phyloP scores from a whole-genome alignment of 2,113 vertebrate species.

The Acrocephalus kingi region DNA sequence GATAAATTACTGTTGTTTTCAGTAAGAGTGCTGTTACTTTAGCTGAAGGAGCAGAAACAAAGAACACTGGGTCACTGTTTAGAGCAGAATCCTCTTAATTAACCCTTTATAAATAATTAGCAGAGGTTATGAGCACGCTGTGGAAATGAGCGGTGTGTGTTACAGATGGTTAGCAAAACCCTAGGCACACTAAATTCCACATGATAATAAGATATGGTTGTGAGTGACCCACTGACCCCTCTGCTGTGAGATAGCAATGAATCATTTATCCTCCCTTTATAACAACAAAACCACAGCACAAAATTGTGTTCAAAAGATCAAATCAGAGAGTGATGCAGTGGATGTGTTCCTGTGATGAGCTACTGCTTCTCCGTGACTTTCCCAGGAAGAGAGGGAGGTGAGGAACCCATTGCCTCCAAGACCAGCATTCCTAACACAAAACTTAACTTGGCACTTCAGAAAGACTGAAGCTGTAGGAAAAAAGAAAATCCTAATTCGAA shows the following conservation, averaged over 20 bases:
- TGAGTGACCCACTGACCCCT: background rate
- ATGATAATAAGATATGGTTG: conserved; percentile 13
- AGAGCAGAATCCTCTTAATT: conserved; percentile 47
- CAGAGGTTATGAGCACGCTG: background rate
- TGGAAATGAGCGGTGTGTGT: background rate
- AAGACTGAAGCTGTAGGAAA: background rate
- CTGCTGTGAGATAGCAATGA: background rate
- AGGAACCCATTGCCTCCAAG: background rate
- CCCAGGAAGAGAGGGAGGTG: background rate
- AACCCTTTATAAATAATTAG: conserved; percentile 63
- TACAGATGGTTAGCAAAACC: conserved; percentile 4
- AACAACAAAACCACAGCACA: background rate
- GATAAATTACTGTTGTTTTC: conserved; percentile 16
- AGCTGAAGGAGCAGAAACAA: conserved; percentile 37
- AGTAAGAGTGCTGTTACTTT: background rate
- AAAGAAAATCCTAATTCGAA: background rate
- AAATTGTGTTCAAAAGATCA: background rate
- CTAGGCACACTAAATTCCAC: background rate
- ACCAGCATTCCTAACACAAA: background rate
- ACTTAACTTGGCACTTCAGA: background rate
- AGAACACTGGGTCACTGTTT: conserved; percentile 10
- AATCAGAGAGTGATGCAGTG: background rate
- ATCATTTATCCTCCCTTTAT: background rate
- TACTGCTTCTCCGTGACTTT: background rate
- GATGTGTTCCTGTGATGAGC: background rate